Percentiles rank a stretch among this genome's conserved stretches.
phyloP scores from a whole-genome alignment of 2,113 vertebrate genomes.

The Gadus macrocephalus region DNA sequence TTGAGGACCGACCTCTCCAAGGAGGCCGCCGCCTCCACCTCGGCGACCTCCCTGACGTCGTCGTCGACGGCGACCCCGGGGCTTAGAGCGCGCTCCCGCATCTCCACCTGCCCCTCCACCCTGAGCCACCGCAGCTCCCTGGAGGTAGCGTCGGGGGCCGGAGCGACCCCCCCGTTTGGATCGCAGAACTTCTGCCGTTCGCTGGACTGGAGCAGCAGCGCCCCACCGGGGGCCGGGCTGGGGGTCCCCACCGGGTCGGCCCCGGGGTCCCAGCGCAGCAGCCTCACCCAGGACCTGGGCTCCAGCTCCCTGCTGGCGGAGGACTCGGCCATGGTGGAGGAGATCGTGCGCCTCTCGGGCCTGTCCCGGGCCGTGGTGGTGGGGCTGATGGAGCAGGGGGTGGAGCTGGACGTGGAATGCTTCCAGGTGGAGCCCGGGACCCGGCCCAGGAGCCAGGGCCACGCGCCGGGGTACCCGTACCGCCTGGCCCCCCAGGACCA shows the following conservation, averaged over 20 bases:
- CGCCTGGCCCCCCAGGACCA: constrained; percentile 47
- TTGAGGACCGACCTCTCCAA: constrained; percentile 41
- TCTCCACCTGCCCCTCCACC: constrained; percentile 75
- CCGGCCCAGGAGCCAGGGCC: constrained; percentile 49
- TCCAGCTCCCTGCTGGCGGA: constrained; percentile 61
- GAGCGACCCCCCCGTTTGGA: constrained; percentile 28
- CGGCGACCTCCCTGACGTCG: constrained; percentile 50
- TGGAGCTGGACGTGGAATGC: constrained; percentile 74
- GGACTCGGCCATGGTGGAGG: constrained; percentile 70
- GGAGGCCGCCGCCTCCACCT: constrained; percentile 42
- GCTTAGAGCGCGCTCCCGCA: constrained; percentile 71
- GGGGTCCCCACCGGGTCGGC: constrained; percentile 41
- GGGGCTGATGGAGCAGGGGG: constrained; percentile 77
- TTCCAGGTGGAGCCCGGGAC: constrained; percentile 61
- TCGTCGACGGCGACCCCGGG: constrained; percentile 61
- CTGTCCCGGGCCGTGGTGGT: constrained; percentile 71
- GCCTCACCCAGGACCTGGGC: constrained; percentile 53
- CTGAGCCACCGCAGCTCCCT: constrained; percentile 73
- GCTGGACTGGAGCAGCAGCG: constrained; percentile 66
- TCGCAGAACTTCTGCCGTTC: constrained; percentile 68
- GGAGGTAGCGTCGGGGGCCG: constrained; percentile 59
- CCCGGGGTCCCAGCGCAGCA: constrained; percentile 61
- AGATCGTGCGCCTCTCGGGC: constrained; percentile 75
- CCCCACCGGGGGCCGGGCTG: constrained; percentile 39
- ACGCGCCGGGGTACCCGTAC: constrained; percentile 29